Conservation (phyloP, 2,113 vertebrate genomes). For the Menidia beryllina region DNA sequence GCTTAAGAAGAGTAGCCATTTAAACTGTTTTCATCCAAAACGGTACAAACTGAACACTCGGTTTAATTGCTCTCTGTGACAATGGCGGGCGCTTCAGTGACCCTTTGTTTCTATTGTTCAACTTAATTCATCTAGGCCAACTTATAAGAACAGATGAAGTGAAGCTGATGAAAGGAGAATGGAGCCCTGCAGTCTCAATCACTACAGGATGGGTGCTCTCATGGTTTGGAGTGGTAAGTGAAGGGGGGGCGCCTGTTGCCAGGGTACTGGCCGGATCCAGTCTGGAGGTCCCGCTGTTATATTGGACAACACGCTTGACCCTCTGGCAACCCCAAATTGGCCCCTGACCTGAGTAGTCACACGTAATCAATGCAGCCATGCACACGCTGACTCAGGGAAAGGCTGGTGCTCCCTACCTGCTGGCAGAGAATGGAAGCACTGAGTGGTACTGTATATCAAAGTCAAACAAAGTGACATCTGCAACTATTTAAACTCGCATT, state of each 20-base stretch:
- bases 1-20: slow-evolving; percentile 32
- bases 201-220: slow-evolving; percentile 64
- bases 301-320: slow-evolving; percentile 79
- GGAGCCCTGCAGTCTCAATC: slow-evolving; percentile 73
- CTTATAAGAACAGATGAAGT: slow-evolving; percentile 71
- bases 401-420: slow-evolving; percentile 69
- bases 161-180: slow-evolving; percentile 78
- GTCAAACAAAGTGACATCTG: slow-evolving; percentile 76
- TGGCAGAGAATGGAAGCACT: slow-evolving; percentile 38
- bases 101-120: slow-evolving; percentile 71
- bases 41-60: slow-evolving; percentile 55
- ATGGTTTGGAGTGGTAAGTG: slow-evolving; percentile 58
- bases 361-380: slow-evolving; percentile 77
- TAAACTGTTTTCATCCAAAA: slow-evolving; percentile 53
- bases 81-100: slow-evolving; percentile 60
- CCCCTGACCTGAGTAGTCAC: slow-evolving; percentile 71
- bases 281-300: slow-evolving; percentile 79
- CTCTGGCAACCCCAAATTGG: slow-evolving; percentile 74
- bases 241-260: slow-evolving; percentile 74
- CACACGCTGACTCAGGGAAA: slow-evolving; percentile 48
- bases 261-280: slow-evolving; percentile 74
- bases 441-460: slow-evolving; percentile 52
- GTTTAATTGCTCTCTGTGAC: slow-evolving; percentile 67
- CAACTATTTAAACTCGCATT: slow-evolving; percentile 64
- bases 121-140: slow-evolving; percentile 74